Conservation (phyloP, 2,797 vertebrate genomes). For the Schizopygopsis pylzovi region DNA sequence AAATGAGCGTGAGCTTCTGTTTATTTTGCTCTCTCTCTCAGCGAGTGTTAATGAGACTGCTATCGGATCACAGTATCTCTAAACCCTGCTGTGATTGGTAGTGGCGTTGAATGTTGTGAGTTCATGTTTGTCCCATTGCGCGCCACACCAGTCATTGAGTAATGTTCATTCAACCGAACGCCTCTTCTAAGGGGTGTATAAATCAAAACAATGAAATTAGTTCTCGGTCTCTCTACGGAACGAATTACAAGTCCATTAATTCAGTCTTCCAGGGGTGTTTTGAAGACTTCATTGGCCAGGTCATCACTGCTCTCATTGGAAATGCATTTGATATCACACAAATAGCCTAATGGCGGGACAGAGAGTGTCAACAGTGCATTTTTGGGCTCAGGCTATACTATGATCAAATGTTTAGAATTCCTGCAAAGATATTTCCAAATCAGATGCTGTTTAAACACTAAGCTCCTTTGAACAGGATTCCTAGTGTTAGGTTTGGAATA, state of each 20-base stretch:
- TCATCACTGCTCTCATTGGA: constrained; percentile 83
- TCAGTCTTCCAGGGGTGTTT: constrained; percentile 65
- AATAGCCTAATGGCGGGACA: neutral
- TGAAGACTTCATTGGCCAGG: constrained; percentile 81
- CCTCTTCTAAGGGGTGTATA: constrained; percentile 41
- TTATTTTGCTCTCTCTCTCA: constrained; percentile 19
- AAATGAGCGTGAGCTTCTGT: constrained; percentile 30
- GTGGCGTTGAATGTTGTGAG: constrained; percentile 23
- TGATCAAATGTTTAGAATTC: constrained; percentile 2
- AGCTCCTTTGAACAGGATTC: constrained; percentile 65
- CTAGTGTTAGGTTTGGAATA: constrained; percentile 55
- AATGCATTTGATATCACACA: constrained; percentile 85
- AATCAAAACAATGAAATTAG: constrained; percentile 49
- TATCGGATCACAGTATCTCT: constrained; percentile 22
- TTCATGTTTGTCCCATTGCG: constrained; percentile 45
- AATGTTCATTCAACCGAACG: constrained; percentile 46
- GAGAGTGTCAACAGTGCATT: neutral
- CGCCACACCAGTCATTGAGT: constrained; percentile 19
- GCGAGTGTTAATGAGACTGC: constrained; percentile 41
- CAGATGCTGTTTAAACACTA: constrained; percentile 61
- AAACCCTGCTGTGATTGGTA: constrained; percentile 44
- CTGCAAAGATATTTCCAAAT: constrained; percentile 48
- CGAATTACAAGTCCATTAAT: constrained; percentile 61
- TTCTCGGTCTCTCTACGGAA: constrained; percentile 37
- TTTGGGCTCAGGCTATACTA: neutral